phyloP scores from a whole-genome alignment of 1,140 invertebrate genomes.

The Drosophila sproati region DNA sequence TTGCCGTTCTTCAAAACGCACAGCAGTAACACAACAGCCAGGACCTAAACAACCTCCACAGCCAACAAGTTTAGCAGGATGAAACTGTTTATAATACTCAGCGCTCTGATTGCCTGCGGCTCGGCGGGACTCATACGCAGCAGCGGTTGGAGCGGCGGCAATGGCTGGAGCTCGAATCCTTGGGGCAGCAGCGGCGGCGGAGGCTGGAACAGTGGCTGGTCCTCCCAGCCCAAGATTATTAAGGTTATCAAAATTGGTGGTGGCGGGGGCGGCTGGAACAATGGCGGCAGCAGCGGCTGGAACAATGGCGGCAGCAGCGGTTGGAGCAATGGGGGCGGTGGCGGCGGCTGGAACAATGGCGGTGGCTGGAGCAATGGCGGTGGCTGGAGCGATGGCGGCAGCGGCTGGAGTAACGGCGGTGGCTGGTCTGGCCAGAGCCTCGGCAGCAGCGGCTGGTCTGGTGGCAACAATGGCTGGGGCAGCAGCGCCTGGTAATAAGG shows the following conservation, averaged over 20 bases:
- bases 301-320: too few relatives aligned
- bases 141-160: conserved; percentile 21
- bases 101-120: conserved; percentile 61
- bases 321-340: background rate
- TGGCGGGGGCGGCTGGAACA: conserved; percentile 16
- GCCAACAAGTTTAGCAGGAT: conserved; percentile 36
- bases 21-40: conserved; percentile 11
- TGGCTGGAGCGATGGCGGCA: conserved; percentile 21
- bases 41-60: background rate
- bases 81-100: conserved; percentile 70
- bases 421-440: conserved; percentile 37
- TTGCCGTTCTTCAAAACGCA: conserved; percentile 56
- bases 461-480: conserved; percentile 49
- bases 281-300: too few relatives aligned
- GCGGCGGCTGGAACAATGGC: conserved; percentile 41
- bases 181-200: conserved; percentile 49
- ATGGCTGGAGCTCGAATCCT: conserved; percentile 42
- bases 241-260: conserved; percentile 53
- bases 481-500: conserved; percentile 35
- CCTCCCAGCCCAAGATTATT: conserved; percentile 51
- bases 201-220: conserved; percentile 53
- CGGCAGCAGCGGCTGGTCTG: conserved; percentile 29
- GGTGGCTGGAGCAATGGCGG: conserved; percentile 42
- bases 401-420: conserved; percentile 44
- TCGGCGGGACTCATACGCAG: conserved; percentile 67